Percentiles rank a stretch among this genome's conserved stretches.
Evolutionary conservation across 2,888 invertebrate genomes (phyloP).

Genomic region (Platynereis dumerilii): DNA sequence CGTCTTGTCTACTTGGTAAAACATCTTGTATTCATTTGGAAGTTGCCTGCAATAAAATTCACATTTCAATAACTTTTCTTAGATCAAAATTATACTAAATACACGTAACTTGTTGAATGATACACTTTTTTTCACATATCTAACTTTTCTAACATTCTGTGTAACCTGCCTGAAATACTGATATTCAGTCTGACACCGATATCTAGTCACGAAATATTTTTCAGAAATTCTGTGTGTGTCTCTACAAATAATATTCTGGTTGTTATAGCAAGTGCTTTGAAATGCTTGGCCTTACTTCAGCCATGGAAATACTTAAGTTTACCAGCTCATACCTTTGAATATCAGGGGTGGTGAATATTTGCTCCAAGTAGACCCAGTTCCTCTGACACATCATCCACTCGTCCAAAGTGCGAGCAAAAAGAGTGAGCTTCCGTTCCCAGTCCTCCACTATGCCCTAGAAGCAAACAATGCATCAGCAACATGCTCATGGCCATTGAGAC

Average conservation of each 20-base stretch:
- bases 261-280: no score
- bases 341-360: slow-evolving; percentile 62
- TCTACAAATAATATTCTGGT: no score
- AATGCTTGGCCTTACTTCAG: no score
- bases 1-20: slow-evolving; percentile 58
- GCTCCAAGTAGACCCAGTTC: slow-evolving; percentile 63
- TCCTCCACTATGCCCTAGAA: slow-evolving; percentile 55
- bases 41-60: slow-evolving; percentile 53
- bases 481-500: no score
- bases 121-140: no score
- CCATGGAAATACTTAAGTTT: no score
- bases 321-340: slow-evolving; percentile 55
- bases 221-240: no score
- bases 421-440: slow-evolving; percentile 60
- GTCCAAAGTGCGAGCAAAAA: slow-evolving; percentile 60
- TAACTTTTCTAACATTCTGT: no score
- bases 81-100: not conserved
- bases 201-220: no score
- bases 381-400: slow-evolving; percentile 63
- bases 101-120: no score
- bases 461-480: not conserved
- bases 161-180: no score
- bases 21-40: slow-evolving; percentile 59
- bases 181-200: no score
- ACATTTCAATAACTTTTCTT: not conserved